Base-by-base conservation (phyloP, 2,113 vertebrate species). In the Tychaedon coryphoeus region DNA sequence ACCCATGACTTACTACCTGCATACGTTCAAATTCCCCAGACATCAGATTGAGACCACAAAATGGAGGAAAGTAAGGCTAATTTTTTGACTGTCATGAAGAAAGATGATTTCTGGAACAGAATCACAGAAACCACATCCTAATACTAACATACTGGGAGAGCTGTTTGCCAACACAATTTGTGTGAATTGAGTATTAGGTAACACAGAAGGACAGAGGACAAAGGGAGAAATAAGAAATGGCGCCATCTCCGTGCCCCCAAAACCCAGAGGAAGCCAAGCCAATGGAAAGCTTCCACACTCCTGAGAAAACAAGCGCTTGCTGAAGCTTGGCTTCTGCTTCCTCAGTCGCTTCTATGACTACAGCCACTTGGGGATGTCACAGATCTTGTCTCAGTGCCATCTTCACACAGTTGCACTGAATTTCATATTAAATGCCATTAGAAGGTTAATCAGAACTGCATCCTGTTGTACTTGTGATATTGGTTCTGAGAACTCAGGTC, bases 61-160 rank as follows among this genome's bases (percentile, higher is more conserved):
- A 95, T 73, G 94, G 80, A 95, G 93, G 69, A 85, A 91, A 91
- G 66, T 38, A 51, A 82, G 61, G 73, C 82, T 86, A 95, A 95
- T 92, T 90, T 95, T 83, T 95, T 95, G 87, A 95, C 80, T 88
- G 86, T 94, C 95, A 93, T 56, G 78, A 95, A 95, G 82, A 97
- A 95, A 90, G 92, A 93, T 93, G 93, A 89, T 73, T 91, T 96
- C 76, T 96, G 67, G 93, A 96, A 77, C 61, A 92, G 66, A 80
- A 82, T 82, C 75, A 47, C 45, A 84, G 89, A 89, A 96, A 95
- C 84, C 91, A 92, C 95, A 93, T 22, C 86, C 93, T 89, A 86
- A 95, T 51, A 75, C 70, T 90, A 94, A 91, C 92, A 76, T n/a
- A 45, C 69, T 66, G 45, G 38, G 54, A 60, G 60, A 78, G 57